Evolutionary conservation across 2,113 vertebrate species (phyloP).

Genomic region (Nannospalax galili): DNA sequence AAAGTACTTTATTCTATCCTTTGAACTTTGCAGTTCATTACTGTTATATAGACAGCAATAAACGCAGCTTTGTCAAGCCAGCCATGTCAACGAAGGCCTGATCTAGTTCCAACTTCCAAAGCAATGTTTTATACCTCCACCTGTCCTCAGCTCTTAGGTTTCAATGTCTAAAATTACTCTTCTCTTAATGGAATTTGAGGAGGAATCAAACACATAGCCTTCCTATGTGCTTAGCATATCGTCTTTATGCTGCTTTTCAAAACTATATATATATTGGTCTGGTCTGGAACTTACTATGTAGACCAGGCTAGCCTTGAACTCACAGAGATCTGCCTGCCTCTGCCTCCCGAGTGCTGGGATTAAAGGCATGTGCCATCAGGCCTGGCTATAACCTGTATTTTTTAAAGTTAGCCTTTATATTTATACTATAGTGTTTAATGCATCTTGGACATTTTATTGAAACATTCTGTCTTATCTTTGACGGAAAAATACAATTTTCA

Average conservation of each 20-base stretch:
- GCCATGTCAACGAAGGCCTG: background rate
- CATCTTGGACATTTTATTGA: conserved; percentile 36
- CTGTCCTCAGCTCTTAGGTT: background rate
- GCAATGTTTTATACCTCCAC: background rate
- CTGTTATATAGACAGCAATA: background rate
- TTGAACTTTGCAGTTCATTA: background rate
- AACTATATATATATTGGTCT: conserved; percentile 13
- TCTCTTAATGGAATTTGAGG: conserved; percentile 18
- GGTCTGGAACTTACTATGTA: background rate
- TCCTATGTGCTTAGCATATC: background rate
- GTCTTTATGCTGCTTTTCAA: background rate
- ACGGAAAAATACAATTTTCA: background rate
- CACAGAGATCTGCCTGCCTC: no score
- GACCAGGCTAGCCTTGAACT: no score
- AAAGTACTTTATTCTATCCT: background rate
- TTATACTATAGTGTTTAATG: conserved; percentile 12
- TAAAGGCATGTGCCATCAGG: no score
- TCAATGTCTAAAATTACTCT: background rate
- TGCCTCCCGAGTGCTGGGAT: no score
- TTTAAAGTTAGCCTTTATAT: conserved; percentile 32
- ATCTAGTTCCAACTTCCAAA: background rate
- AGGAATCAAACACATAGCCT: background rate
- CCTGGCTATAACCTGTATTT: background rate
- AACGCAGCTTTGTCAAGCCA: background rate
- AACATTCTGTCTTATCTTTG: background rate